Evolutionary conservation across 2,888 invertebrate genomes (phyloP).

Genomic region (Diarsia brunnea): DNA sequence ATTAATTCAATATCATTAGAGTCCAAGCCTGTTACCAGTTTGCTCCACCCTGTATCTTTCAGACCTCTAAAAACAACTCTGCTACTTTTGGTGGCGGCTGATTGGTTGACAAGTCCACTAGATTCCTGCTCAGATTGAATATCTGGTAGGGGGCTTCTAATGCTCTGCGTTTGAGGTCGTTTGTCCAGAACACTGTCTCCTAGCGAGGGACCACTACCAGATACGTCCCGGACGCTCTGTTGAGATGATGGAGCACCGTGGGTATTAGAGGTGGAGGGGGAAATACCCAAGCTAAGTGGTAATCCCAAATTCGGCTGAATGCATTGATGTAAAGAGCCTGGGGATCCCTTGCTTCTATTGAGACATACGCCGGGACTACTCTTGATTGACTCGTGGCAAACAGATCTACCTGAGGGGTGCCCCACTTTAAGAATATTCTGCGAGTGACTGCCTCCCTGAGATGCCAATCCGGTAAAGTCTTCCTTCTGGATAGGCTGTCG

Average conservation of each 20-base stretch:
- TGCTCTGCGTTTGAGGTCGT: conserved; percentile 48
- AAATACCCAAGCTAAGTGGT: conserved; percentile 54
- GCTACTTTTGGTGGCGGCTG: conserved; percentile 28
- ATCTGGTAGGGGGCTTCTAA: conserved; percentile 39
- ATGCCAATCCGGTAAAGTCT: conserved; percentile 12
- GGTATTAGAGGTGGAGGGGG: conserved; percentile 63
- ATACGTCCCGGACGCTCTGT: conserved; percentile 44
- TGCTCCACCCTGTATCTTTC: conserved; percentile 28
- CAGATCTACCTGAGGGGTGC: conserved; percentile 40
- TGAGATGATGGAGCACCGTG: conserved; percentile 55
- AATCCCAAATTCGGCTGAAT: conserved; percentile 3
- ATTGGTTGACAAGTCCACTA: conserved; percentile 54
- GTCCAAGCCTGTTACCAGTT: conserved; percentile 5
- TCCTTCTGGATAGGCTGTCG: conserved; percentile 57
- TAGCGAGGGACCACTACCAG: conserved; percentile 55
- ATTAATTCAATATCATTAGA: conserved; percentile 16
- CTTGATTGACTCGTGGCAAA: conserved; percentile 4
- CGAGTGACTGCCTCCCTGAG: background rate
- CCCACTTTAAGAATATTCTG: conserved; percentile 48
- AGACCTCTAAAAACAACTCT: conserved; percentile 11
- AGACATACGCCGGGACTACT: background rate
- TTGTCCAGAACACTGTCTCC: conserved; percentile 55
- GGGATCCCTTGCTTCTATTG: conserved; percentile 6
- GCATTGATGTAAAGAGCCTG: conserved; percentile 5
- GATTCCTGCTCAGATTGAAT: conserved; percentile 17